Evolutionary conservation across 2,113 vertebrate genomes (phyloP).

Genomic region (Catagonus wagneri): DNA sequence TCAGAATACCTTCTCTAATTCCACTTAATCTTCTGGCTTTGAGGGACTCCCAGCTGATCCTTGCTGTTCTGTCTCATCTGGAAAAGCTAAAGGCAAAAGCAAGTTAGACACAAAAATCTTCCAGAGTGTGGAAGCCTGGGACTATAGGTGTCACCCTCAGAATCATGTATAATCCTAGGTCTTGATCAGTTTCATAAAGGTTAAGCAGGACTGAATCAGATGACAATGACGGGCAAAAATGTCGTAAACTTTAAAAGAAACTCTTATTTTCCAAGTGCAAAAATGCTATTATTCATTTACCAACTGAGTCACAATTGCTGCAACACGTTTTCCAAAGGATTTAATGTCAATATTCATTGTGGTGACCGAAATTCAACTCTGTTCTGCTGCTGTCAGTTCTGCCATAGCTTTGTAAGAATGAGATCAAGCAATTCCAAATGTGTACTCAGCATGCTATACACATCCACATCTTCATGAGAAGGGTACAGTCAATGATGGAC

Average conservation of each 20-base stretch:
- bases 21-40: conserved; percentile 15
- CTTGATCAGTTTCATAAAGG: not conserved
- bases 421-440: not conserved
- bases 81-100: conserved; percentile 33
- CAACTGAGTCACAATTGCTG: not conserved
- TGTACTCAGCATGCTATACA: not conserved
- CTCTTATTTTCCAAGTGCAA: conserved; percentile 7
- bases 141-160: not conserved
- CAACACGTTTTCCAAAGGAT: not conserved
- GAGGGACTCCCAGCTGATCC: not conserved
- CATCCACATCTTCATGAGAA: not conserved
- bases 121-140: not conserved
- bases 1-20: not conserved
- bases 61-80: not conserved
- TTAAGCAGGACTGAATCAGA: not conserved
- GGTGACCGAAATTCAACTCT: not conserved
- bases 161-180: not conserved
- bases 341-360: not conserved
- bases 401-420: not conserved
- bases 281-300: conserved; percentile 5
- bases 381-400: not conserved
- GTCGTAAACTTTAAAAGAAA: not conserved
- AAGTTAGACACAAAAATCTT: not conserved
- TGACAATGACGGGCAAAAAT: not conserved
- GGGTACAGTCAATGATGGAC: not conserved